Evolutionary conservation across 2,797 vertebrate genomes (phyloP).

Genomic region (Poeciliopsis paucimaculata): DNA sequence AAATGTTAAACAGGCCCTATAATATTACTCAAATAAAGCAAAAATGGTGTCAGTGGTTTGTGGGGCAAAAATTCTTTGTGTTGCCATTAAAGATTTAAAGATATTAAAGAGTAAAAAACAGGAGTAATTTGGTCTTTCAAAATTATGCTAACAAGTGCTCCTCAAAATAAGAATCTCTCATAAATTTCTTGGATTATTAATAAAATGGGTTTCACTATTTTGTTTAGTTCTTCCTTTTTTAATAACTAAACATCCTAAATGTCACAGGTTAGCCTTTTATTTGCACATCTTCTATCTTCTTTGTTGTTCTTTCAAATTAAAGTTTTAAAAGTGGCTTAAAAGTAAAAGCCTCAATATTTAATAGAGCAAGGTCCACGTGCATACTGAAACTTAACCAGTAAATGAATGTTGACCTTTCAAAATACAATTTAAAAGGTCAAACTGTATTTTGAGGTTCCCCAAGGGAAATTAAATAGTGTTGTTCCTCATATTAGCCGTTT

Average conservation of each 20-base stretch:
- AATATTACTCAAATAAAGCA: not conserved
- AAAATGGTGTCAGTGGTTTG: not conserved
- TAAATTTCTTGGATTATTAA: not conserved
- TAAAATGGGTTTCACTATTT: not conserved
- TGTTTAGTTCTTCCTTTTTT: not conserved
- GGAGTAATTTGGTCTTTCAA: too few relatives aligned
- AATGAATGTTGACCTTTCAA: not conserved
- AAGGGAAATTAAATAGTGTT: not conserved
- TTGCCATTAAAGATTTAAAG: not conserved
- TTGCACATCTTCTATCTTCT: not conserved
- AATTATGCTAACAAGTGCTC: not conserved
- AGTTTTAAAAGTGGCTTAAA: not conserved
- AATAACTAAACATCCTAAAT: not conserved
- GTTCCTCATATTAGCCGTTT: not conserved
- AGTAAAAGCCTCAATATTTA: not conserved
- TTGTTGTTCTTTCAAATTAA: not conserved
- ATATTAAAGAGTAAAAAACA: not conserved
- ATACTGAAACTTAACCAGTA: not conserved
- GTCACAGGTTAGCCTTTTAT: not conserved
- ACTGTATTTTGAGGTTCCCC: not conserved
- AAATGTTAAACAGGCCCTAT: not conserved
- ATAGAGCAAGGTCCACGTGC: not conserved
- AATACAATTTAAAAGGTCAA: not conserved
- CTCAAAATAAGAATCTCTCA: not conserved
- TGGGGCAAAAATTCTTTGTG: not conserved